Evolutionary conservation across 2,797 vertebrate species (phyloP).

Genomic region (Valencia hispanica): DNA sequence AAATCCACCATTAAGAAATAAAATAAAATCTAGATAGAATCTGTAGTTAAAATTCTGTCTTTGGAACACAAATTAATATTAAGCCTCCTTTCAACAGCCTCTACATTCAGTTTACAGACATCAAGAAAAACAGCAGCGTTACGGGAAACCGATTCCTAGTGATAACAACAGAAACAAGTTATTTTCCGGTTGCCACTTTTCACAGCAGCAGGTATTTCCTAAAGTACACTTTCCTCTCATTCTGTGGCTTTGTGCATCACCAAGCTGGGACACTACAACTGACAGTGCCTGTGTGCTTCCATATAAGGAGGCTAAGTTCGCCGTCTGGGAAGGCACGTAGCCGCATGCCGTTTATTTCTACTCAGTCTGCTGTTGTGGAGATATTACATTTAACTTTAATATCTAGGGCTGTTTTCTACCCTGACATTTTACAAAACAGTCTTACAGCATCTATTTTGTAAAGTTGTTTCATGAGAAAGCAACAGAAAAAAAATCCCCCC

Average conservation of each 20-base stretch:
- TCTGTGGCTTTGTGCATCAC: slow-evolving; percentile 51
- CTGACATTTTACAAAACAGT: background rate
- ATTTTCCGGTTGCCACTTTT: slow-evolving; percentile 61
- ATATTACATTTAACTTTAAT: slow-evolving; percentile 24
- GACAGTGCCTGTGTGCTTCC: slow-evolving; percentile 70
- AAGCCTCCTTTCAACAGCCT: slow-evolving; percentile 4
- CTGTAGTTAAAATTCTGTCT: slow-evolving; percentile 16
- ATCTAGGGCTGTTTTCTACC: slow-evolving; percentile 12
- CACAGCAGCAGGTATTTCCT: slow-evolving; percentile 71
- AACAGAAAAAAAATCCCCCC: background rate
- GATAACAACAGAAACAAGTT: slow-evolving; percentile 62
- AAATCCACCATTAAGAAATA: slow-evolving; percentile 16
- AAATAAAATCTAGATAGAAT: background rate
- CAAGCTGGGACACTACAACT: slow-evolving; percentile 67
- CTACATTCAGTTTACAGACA: background rate
- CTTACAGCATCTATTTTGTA: background rate
- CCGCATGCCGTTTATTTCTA: slow-evolving; percentile 53
- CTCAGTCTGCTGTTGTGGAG: slow-evolving; percentile 14
- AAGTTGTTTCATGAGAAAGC: background rate
- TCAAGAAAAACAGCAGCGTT: slow-evolving; percentile 10
- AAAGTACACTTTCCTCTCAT: slow-evolving; percentile 68
- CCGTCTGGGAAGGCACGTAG: slow-evolving; percentile 47
- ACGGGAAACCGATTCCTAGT: slow-evolving; percentile 37
- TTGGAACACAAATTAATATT: background rate
- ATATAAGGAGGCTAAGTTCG: slow-evolving; percentile 75